Evolutionary conservation across 30 jellyfish, hydroid and myxozoan species (phyloP), one percentile per base, ranked within the genome.

Genomic region (Sanderia malayensis): DNA sequence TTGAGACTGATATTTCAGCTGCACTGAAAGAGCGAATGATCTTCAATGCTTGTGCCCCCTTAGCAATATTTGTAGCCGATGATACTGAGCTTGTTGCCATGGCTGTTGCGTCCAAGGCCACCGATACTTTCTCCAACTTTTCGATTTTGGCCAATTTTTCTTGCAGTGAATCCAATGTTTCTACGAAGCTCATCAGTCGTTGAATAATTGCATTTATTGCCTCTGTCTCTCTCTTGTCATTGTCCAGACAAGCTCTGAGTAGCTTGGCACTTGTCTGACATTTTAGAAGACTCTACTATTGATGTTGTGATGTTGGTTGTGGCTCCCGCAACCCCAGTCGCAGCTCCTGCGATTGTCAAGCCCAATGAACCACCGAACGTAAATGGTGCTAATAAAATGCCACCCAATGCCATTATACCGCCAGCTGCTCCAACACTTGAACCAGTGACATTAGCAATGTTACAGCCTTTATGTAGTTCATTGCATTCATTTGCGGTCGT

Each of bases 391-490:
- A 70, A n/a, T 4, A 29, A 15, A 47, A 70, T 46, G 24, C 81
- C 81, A 26, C 69, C 70, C 27, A 70, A 22, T 1, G 52, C 81
- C 81, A 70, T 70, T 31, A 70, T 46, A 19, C 70, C 81, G 11
- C 81, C 81, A 10, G 70, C 81, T 27, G 81, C 81, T 44, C 81
- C 81, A 29, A 70, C 81, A 70, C 81, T 70, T 44, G 81, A 70
- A 4, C 81, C 81, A 44, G 81, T 46, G 17, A 70, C 81, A 47
- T 70, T 70, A 49, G 81, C 69, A 70, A 70, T 70, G 67, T 70
- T 70, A 59, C 81, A 70, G 58, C 29, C 81, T 70, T 29, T 47
- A 32, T 70, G 81, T 17, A 70, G 70, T 9, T 19, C 29, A 55
- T 70, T 59, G 37, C 81, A 70, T 47, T 70, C 81, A 46, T 70